phyloP scores from a whole-genome alignment of 1,140 invertebrate species.

The Aporrectodea caliginosa region DNA sequence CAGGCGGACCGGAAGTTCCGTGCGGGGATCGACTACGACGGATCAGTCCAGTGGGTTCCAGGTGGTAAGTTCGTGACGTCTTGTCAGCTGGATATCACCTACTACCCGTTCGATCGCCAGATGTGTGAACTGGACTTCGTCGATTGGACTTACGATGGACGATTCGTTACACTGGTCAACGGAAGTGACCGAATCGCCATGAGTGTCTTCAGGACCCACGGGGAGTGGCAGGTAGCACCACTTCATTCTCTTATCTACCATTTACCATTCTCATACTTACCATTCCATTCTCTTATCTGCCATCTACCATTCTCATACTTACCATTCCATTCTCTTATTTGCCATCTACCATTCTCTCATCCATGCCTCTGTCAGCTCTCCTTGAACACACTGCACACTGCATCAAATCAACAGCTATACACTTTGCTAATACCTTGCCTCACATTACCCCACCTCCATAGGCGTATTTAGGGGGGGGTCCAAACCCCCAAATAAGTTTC shows the following conservation, averaged over 20 bases:
- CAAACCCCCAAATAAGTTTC: constrained; percentile 30
- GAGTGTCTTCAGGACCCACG: constrained; percentile 43
- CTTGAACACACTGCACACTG: too few species aligned
- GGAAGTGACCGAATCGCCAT: background rate
- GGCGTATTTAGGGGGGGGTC: too few species aligned
- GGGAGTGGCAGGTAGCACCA: constrained; percentile 45
- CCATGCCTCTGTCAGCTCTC: too few species aligned
- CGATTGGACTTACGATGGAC: constrained; percentile 54
- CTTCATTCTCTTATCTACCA: too few species aligned
- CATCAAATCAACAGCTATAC: too few species aligned
- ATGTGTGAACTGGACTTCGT: constrained; percentile 51
- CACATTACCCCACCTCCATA: too few species aligned
- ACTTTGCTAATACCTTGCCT: too few species aligned
- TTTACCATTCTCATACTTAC: too few species aligned
- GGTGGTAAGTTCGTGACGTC: constrained; percentile 43
- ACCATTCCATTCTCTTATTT: too few species aligned
- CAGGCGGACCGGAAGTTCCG: constrained; percentile 43
- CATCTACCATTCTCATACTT: too few species aligned
- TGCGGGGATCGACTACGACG: constrained; percentile 41
- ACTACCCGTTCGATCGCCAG: constrained; percentile 42
- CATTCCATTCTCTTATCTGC: too few species aligned
- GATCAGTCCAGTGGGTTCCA: constrained; percentile 44
- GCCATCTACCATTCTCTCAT: too few species aligned
- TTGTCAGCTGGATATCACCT: constrained; percentile 35
- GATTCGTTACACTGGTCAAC: constrained; percentile 29